Evolutionary conservation across 2,888 invertebrate genomes (phyloP), one percentile per base, ranked within the genome.

Genomic region (Spilarctia lutea): DNA sequence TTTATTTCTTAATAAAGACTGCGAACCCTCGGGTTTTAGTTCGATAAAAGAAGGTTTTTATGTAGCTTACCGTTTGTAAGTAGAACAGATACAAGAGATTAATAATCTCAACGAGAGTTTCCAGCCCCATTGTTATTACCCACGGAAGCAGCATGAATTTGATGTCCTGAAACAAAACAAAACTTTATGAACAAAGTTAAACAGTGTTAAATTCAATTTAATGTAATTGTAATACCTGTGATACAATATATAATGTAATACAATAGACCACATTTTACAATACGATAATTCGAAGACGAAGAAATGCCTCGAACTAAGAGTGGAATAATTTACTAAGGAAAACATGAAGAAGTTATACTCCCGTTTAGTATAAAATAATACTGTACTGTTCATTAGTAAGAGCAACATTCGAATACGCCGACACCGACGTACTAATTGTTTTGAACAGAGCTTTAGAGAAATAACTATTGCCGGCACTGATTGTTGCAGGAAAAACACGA

Each of bases 71-170:
- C 86, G 97, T 97, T 90, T 97, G 96, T 65, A 97, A 92, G 77
- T 97, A 92, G 84, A 97, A 96, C 79, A 97, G 92, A 86, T 97
- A 97, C 39, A 97, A 84, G 39, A 97, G 94, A 87, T 98, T 97
- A 20, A 96, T 90, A 68, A 97, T 90, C 89, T 98, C 98, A 68
- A 97, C 96, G 45, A 97, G 85, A 39, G 97, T 97, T 88, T 97
- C 97, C 76, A 97, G 87, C 13, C 96, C 94, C 92, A 98, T 97
- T 13, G 97, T 95, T 63, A 96, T 89, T 72, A 98, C 96, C 98
- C 98, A 98, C 0, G 98, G 98, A 45, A 98, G 91, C 66, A 98
- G 96, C 87, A 98, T 92, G 79, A 96, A 94, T 83, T 97, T 97
- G 82, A 96, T 96, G 87, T 98, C 97, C 98, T 98, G 94, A 72